Base-by-base conservation (phyloP, 2,113 vertebrate genomes). In the Dolichotis patagonum region DNA sequence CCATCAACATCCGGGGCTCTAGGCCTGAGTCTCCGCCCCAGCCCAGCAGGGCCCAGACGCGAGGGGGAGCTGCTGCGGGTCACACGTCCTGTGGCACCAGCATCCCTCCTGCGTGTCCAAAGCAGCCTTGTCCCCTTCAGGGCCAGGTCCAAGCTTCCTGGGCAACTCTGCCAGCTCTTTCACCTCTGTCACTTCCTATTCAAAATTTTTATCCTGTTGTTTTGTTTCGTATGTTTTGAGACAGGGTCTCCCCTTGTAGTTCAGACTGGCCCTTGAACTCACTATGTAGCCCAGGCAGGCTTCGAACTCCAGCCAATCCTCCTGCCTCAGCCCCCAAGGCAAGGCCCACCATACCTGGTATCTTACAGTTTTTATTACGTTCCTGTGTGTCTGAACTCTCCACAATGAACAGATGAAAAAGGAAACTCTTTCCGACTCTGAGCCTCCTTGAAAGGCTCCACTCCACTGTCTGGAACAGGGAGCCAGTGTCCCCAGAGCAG, bases 401-500 rank as follows among this genome's bases (percentile, higher is more conserved):
- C 58, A 32, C 20, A 77, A 69, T 58, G 84, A 92, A 88, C 65
- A n/a, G n/a, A 67, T 63, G 20, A 9, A 69, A 22, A 84, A 62
- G 80, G 43, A 96, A 85, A 62, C 22, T 35, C 12, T 1, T 10
- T 46, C 52, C 41, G 20, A n/a, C 49, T 32, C 85, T 38, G n/a
- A 52, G 30, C 3, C 52, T 17, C 28, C 0, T 10, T 41, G 52
- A 91, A 49, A 83, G 9, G 7, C 54, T 28, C n/a, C 43, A 43
- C 24, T 17, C 26, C 9, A 41, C 22, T 30, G 3, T 60, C 38
- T 60, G 56, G n/a, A 32, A 73, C 0, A 20, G 24, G 17, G 4
- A 52, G 9, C 49, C n/a, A 28, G 49, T 0, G 1, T 7, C 12
- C 49, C 43, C 5, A 41, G 5, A 4, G n/a, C 2, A 32, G 32